Base-by-base conservation (phyloP, 2,113 vertebrate species). In the Ia io region DNA sequence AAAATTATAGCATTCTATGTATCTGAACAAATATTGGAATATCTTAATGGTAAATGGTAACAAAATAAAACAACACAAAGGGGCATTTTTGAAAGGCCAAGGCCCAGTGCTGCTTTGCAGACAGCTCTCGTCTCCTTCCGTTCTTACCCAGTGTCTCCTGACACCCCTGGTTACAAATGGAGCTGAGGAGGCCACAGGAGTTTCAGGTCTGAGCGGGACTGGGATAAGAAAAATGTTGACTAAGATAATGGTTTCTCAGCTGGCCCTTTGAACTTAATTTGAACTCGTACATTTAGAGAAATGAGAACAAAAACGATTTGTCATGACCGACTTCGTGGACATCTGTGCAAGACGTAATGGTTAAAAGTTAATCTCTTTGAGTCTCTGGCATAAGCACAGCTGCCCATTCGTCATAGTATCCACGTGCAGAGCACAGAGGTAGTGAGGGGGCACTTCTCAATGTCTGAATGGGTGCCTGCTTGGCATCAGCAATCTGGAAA, bases 201-300 rank as follows among this genome's bases (percentile, higher is more conserved):
- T 79, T 95, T 53, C 25, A 25, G 18, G 25, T 53, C 40, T 90
- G 67, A 37, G 40, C 18, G 84, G 13, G 16, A 28, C 13, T 78
- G 37, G 40, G 14, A 70, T 37, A n/a, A 90, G 70, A 80, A 88
- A 94, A 88, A 77, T 53, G 23, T 44, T 35, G 23, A n/a, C 56
- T 42, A 86, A 28, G 35, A 61, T 65, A 70, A 76, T 35, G 49
- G 42, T 80, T 83, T 94, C 30, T 89, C 47, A 85, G 5, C 71
- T 56, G 65, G 73, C 35, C 56, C 16, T 74, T 67, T 85, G 49
- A 96, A 78, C 61, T 91, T 74, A 69, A 22, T 78, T 90, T 94
- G 71, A 88, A 67, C 73, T 82, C 40, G 83, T 90, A 51, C 13
- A 51, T 28, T 65, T 79, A 80, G 30, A 96, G 74, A 94, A 94